Conservation (phyloP, 1,140 invertebrate species). For the Semibalanus balanoides region DNA sequence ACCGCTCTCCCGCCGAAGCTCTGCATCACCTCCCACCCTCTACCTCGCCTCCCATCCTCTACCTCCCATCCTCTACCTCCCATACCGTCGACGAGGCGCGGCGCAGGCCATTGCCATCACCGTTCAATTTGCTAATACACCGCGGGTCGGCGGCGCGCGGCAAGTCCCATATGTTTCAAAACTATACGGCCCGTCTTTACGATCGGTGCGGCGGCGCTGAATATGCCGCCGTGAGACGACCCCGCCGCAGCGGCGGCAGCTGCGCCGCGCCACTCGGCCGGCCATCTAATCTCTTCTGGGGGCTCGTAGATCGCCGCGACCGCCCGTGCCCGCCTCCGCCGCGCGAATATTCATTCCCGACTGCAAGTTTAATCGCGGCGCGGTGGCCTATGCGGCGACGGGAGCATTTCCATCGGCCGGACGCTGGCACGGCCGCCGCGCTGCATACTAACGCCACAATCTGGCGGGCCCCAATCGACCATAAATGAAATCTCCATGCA, state of each 20-base stretch:
- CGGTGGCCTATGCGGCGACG: no score
- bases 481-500: constrained; percentile 2
- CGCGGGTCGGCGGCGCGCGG: no score
- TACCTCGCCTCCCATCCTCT: no score
- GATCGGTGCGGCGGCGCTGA: not conserved
- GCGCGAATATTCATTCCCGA: not conserved
- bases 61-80: no score
- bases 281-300: not conserved
- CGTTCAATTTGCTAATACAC: constrained; percentile 1
- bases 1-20: no score
- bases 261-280: not conserved
- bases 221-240: not conserved
- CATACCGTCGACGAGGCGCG: no score
- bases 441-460: not conserved
- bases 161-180: not conserved
- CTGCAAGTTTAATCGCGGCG: not conserved
- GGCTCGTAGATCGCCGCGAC: not conserved
- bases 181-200: not conserved
- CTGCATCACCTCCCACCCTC: no score
- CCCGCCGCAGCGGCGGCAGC: not conserved
- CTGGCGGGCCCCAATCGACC: not conserved
- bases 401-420: not conserved
- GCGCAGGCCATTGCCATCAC: not conserved
- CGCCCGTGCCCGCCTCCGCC: no score
- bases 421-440: no score